phyloP scores from a whole-genome alignment of 2,888 invertebrate genomes.

The Anoplius nigerrimus region DNA sequence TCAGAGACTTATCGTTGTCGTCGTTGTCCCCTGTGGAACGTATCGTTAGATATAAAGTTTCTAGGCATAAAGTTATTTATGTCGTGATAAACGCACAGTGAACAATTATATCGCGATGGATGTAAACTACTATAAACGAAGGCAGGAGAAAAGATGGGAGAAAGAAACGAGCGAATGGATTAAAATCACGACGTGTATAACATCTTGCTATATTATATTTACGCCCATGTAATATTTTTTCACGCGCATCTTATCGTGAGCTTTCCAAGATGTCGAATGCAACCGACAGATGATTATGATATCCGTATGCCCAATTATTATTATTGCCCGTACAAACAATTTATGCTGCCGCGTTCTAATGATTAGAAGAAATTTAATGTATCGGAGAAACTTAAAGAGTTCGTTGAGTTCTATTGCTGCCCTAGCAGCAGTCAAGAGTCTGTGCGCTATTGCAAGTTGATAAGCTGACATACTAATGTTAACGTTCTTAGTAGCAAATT shows the following conservation, averaged over 20 bases:
- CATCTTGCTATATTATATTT: conserved; percentile 44
- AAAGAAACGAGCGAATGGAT: conserved; percentile 5
- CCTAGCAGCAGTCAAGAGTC: too few species aligned
- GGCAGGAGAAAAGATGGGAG: conserved; percentile 8
- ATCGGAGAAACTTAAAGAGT: too few species aligned
- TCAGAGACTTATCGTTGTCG: conserved; percentile 41
- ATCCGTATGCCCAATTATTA: too few species aligned
- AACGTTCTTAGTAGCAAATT: too few species aligned
- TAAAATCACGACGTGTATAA: neutral
- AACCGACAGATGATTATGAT: neutral
- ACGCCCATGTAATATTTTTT: conserved; percentile 44
- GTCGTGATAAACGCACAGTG: conserved; percentile 49
- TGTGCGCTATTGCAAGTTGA: too few species aligned
- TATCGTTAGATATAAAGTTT: conserved; percentile 50
- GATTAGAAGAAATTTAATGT: too few species aligned
- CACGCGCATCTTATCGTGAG: conserved; percentile 48
- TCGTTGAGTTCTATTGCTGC: too few species aligned
- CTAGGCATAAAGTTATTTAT: conserved; percentile 42
- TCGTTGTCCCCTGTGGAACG: conserved; percentile 42
- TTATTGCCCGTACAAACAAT: too few species aligned
- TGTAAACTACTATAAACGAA: conserved; percentile 37
- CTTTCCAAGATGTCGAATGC: neutral
- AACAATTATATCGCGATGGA: conserved; percentile 53
- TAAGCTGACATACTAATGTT: too few species aligned
- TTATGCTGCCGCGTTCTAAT: too few species aligned